Conservation (phyloP, 1,140 invertebrate genomes). For the Triops longicaudatus region DNA sequence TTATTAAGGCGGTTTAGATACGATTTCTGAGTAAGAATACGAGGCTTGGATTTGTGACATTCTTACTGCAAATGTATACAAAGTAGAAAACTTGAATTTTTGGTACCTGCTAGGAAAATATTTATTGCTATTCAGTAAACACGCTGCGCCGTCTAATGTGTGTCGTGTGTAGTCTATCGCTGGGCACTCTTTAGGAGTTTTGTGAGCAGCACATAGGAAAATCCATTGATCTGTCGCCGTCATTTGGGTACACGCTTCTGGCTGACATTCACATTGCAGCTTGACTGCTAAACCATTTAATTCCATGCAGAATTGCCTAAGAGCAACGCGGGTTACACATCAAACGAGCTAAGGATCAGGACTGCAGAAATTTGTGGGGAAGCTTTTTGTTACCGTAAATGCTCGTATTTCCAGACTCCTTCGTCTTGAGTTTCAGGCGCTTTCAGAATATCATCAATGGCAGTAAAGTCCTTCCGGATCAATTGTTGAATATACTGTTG, state of each 20-base stretch:
- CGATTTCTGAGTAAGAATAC: not conserved
- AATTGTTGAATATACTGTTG: constrained; percentile 99
- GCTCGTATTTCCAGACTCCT: constrained; percentile 99
- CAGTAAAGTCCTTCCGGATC: constrained; percentile 82
- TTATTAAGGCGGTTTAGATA: not conserved
- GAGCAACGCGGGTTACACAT: too few species aligned
- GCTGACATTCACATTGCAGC: constrained; percentile 88
- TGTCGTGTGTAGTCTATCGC: constrained; percentile 99
- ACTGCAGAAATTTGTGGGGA: not conserved
- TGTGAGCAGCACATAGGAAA: constrained; percentile 98
- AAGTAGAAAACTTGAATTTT: too few species aligned
- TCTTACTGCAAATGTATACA: too few species aligned
- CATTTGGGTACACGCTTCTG: constrained; percentile 97
- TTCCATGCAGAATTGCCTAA: constrained; percentile 97
- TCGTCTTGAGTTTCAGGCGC: constrained; percentile 97
- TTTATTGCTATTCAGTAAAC: constrained; percentile 97
- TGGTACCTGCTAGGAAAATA: constrained; percentile 99
- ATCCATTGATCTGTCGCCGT: constrained; percentile 99
- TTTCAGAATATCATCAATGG: constrained; percentile 88
- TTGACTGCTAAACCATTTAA: constrained; percentile 92
- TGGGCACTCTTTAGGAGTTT: constrained; percentile 99
- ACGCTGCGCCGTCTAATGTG: constrained; percentile 97
- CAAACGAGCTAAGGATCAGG: too few species aligned
- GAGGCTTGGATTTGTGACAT: too few species aligned
- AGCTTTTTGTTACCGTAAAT: constrained; percentile 58